These are phyloP conservation scores for Drosophila pruinosa DNA, from an alignment of 1,140 invertebrate species.

Conservation along the genomic window DNA sequence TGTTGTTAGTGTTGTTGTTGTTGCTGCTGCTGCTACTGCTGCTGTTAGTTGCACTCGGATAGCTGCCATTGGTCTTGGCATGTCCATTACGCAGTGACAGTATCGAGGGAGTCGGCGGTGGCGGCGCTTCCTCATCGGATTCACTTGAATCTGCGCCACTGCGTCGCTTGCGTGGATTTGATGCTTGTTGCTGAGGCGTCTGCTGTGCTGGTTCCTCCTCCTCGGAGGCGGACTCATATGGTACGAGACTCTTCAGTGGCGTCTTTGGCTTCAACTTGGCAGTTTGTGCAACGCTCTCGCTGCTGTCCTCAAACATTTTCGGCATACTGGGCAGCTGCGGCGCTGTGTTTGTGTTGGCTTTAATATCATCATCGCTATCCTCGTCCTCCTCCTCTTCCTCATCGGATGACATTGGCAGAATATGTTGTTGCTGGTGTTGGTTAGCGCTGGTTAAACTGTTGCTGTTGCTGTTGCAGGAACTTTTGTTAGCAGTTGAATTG, in stretches of 20 bases:
- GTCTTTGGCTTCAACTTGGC: slow-evolving; percentile 55
- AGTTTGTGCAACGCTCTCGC: slow-evolving; percentile 45
- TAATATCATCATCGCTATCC: slow-evolving; percentile 48
- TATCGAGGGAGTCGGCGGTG: neutral
- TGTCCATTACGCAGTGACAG: slow-evolving; percentile 41
- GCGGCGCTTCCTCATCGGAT: slow-evolving; percentile 34
- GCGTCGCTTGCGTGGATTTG: slow-evolving; percentile 61
- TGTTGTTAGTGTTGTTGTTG: slow-evolving; percentile 6
- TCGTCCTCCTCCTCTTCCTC: slow-evolving; percentile 51
- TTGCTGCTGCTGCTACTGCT: slow-evolving; percentile 19
- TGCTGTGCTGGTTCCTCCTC: slow-evolving; percentile 59
- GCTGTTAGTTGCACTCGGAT: slow-evolving; percentile 1
- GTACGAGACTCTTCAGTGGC: slow-evolving; percentile 75
- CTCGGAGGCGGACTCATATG: slow-evolving; percentile 78
- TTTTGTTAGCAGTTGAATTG: slow-evolving; percentile 74
- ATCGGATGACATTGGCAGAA: slow-evolving; percentile 74
- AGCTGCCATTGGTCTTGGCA: slow-evolving; percentile 45
- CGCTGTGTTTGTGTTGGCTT: slow-evolving; percentile 37
- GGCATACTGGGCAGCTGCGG: slow-evolving; percentile 72
- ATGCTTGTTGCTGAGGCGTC: neutral
- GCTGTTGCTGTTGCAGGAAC: slow-evolving; percentile 65
- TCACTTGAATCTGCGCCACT: slow-evolving; percentile 53
- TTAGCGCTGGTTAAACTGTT: slow-evolving; percentile 45
- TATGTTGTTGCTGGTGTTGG: slow-evolving; percentile 50
- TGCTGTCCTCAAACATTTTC: slow-evolving; percentile 53